Conservation (phyloP, 2,888 invertebrate species). For the Aleiodes alternator region DNA sequence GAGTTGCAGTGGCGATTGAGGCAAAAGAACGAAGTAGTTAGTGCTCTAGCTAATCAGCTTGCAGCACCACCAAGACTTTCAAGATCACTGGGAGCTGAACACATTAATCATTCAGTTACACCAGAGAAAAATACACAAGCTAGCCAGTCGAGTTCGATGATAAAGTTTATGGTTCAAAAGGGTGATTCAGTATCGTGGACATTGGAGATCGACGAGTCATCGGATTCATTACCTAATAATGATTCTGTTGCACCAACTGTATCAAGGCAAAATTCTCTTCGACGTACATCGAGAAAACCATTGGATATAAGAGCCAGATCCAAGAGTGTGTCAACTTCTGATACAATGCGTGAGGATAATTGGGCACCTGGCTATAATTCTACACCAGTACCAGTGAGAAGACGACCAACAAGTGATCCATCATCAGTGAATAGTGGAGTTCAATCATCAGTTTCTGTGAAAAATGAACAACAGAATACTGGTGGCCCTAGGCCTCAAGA, state of each 20-base stretch:
- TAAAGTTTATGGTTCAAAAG: slow-evolving; percentile 90
- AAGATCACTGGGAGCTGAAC: slow-evolving; percentile 68
- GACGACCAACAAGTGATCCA: slow-evolving; percentile 67
- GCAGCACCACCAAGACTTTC: slow-evolving; percentile 65
- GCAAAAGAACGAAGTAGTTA: slow-evolving; percentile 86
- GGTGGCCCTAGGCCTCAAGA: slow-evolving; percentile 81
- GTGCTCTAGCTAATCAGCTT: slow-evolving; percentile 69
- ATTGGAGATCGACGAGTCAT: slow-evolving; percentile 82
- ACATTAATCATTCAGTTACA: slow-evolving; percentile 64
- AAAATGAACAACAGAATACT: slow-evolving; percentile 75
- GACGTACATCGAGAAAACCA: slow-evolving; percentile 63
- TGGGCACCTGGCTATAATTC: slow-evolving; percentile 69
- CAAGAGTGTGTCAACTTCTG: slow-evolving; percentile 70
- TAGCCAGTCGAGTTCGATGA: slow-evolving; percentile 83
- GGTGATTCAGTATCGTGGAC: slow-evolving; percentile 92
- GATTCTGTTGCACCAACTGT: slow-evolving; percentile 53
- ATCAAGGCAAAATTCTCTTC: slow-evolving; percentile 68
- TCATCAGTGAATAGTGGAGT: slow-evolving; percentile 69
- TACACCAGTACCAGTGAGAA: slow-evolving; percentile 61
- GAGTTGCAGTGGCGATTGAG: slow-evolving; percentile 91
- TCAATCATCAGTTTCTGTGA: slow-evolving; percentile 73
- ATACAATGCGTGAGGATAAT: slow-evolving; percentile 52
- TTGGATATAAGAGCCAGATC: slow-evolving; percentile 67
- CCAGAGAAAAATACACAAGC: slow-evolving; percentile 78
- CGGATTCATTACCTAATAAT: slow-evolving; percentile 56